Base-by-base conservation (phyloP, 1,140 invertebrate genomes). In the Aphelinus certus region DNA sequence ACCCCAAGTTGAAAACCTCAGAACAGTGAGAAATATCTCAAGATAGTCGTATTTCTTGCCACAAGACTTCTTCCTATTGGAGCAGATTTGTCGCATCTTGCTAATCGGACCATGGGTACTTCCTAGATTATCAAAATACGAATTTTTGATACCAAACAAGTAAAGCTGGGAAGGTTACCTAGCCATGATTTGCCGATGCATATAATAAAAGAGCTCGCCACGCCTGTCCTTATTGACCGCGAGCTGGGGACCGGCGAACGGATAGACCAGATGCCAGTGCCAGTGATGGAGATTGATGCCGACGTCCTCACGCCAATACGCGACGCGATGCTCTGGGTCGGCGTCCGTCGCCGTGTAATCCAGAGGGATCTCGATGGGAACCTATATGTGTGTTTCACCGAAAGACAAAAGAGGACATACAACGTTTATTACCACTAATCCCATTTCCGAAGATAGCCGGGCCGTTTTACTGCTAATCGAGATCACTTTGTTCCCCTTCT, bases 241-340 rank as follows among this genome's bases (percentile, higher is more conserved):
- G 4, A 76, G 79, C 63, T 88, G 84, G 7, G 89, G 83, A 1
- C 90, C 89, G 71, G 92, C 90, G 80, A 92, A 93, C 1, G 93
- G 93, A 81, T 94, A 95, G 7, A 94, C 92, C 68, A 95, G 85
- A 84, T 95, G 94, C 93, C 91, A 94, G 85, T 96, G 94, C 94
- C 94, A 96, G 81, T 96, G 93, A 83, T 92, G 91, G 69, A 90
- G 84, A 84, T 91, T 91, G 72, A 91, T 83, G 7, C 90, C 90
- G 62, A 88, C 78, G 79, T 89, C 90, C 77, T 91, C 90, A 4
- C 90, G 83, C 85, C 89, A 91, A 73, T 91, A 91, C 10, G 90
- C 88, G 2, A 91, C 75, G n/a, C 93, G 90, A 83, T 95, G 93
- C 81, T 95, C 94, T 1, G 89, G 89, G 70, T 95, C 93, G 10